These are phyloP conservation scores for Halichoeres trimaculatus DNA, from an alignment of 2,113 vertebrate genomes.

Conservation along the genomic window DNA sequence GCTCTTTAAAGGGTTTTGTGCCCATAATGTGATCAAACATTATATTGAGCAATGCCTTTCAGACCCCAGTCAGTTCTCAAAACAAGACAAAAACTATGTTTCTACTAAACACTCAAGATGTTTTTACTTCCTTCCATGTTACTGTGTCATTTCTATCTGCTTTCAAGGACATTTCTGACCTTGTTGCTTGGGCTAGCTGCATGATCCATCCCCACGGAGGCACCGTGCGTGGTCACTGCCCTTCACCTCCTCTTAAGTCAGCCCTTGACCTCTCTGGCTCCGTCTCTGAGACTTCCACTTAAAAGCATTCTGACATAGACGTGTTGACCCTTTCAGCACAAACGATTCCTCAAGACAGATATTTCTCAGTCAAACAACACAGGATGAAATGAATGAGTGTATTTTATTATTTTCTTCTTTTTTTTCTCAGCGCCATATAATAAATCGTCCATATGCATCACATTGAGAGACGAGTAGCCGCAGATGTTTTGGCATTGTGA, in stretches of 20 bases:
- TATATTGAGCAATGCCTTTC: too few species aligned
- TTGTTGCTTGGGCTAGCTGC: background rate
- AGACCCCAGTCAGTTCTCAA: too few species aligned
- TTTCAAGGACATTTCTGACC: background rate
- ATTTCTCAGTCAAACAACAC: slow-evolving; percentile 26
- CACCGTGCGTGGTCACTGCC: background rate
- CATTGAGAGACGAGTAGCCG: slow-evolving; percentile 30
- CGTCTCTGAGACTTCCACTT: slow-evolving; percentile 23
- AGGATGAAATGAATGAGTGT: background rate
- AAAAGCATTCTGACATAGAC: slow-evolving; percentile 38
- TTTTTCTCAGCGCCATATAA: slow-evolving; percentile 36
- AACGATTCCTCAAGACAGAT: slow-evolving; percentile 18
- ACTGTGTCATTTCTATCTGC: background rate
- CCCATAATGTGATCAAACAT: too few species aligned
- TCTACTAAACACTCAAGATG: background rate
- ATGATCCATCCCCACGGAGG: slow-evolving; percentile 1
- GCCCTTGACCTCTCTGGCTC: slow-evolving; percentile 52
- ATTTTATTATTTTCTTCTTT: slow-evolving; percentile 20
- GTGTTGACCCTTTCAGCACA: slow-evolving; percentile 39
- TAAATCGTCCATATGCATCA: slow-evolving; percentile 16
- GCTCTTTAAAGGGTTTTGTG: too few species aligned
- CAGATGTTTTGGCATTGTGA: slow-evolving; percentile 66
- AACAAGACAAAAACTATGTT: too few species aligned
- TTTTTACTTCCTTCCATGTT: background rate
- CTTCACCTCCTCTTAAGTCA: slow-evolving; percentile 25